Conservation (phyloP, 2,888 invertebrate genomes). For the Acholoe squamosa region DNA sequence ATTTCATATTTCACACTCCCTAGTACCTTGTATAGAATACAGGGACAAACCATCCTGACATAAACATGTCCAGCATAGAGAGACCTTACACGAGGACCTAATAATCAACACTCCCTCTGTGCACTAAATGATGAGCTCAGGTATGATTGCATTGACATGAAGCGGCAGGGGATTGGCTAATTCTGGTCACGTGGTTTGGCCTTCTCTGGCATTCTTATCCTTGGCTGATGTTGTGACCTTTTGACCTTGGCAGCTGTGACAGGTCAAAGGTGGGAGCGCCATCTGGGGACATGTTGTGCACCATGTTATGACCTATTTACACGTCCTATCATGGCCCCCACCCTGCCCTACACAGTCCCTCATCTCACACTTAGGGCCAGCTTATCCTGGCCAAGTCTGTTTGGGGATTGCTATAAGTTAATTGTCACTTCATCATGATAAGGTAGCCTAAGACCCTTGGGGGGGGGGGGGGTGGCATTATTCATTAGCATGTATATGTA, state of each 20-base stretch:
- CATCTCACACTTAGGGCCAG: background rate
- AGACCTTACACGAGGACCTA: background rate
- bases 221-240: background rate
- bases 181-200: background rate
- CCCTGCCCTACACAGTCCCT: background rate
- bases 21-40: no score
- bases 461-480: no score
- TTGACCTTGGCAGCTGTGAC: constrained; percentile 37
- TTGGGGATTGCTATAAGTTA: no score
- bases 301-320: constrained; percentile 25
- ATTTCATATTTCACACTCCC: no score
- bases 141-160: no score
- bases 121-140: constrained; percentile 11
- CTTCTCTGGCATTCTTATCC: background rate
- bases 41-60: no score
- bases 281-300: background rate
- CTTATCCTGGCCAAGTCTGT: background rate
- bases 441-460: no score
- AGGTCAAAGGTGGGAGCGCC: constrained; percentile 2
- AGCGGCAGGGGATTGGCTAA: background rate
- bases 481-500: no score
- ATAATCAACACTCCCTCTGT: background rate
- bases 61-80: no score
- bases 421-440: no score
- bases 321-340: background rate